Evolutionary conservation across 2,113 vertebrate genomes (phyloP), one percentile per base, ranked within the genome.

Genomic region (Otus sunia): DNA sequence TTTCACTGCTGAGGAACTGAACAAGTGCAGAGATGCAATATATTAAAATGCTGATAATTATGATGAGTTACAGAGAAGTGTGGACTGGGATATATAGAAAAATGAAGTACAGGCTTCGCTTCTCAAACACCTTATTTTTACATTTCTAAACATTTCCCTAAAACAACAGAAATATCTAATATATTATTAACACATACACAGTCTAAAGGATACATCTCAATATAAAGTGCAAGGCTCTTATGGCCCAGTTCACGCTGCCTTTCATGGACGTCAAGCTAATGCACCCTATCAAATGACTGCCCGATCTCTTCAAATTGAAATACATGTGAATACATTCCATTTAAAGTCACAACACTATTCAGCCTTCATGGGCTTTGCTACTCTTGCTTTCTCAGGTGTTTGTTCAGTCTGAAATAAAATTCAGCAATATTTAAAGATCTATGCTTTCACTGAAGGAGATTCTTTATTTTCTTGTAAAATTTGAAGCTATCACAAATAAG

Each of bases 211-310:
- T 19, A 72, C 6, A 32, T 66, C 52, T 79, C 49, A 74, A 3
- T 25, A 39, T 14, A 77, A 45, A 2, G 11, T 8, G 11, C 22
- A 49, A 67, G 15, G 37, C 56, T 86, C 29, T 62, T 41, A 62
- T 9, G 19, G 18, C 5, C 11, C 32, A 69, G 26, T 69, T 86
- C 43, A 81, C 2, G 0, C 29, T 1, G 0, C 7, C 23, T 92
- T 75, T 50, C 52, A 68, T 32, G 13, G 32, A 52, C 23, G 18
- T 55, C 25, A 87, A 58, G 25, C 5, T 64, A 80, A 67, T 1
- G 9, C 11, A 53, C 4, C 19, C 29, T 39, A 58, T 8, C 45
- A 84, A 84, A 94, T 1, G 1, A 81, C 14, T 77, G 22, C 15
- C 66, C 5, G 5, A 19, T 12, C 12, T 73, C 67, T 73, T 71